Base-by-base conservation (phyloP, 2,797 vertebrate genomes). In the Gymnoscopelus microlampas region DNA sequence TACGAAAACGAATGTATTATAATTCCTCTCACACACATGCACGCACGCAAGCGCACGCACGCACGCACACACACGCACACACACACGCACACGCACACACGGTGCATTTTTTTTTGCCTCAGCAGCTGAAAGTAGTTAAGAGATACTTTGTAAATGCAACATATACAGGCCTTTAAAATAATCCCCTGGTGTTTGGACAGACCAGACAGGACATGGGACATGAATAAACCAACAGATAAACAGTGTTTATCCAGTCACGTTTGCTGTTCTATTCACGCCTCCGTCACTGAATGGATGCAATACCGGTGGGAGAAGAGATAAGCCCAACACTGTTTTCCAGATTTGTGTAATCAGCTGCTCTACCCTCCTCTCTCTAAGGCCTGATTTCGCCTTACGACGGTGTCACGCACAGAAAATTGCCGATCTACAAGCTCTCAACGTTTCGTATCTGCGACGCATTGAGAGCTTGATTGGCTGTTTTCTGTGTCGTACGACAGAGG, bases 151-250 rank as follows among this genome's bases (percentile, higher is more conserved):
- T 60, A 53, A 73, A 70, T 79, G 63, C 44, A 32, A 12, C 63
- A 24, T 12, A 32, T 32, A 32, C 29, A 10, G 62, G 51, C 26
- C 29, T 69, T 49, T 75, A 65, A 81, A 61, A 60, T 76, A 84
- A 84, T 80, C 50, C 68, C 73, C 73, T 71, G 54, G 29, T 74
- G 73, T 65, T 76, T 26, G 8, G 26, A 58, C 70, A 67, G 32
- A 70, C 61, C 49, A 51, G 73, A 72, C 14, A 59, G 66, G 66
- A 57, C 19, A 19, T 32, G 51, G 53, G 71, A 64, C 71, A 76
- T 82, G 66, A 81, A 85, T 82, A 77, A 83, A 81, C 79, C 60
- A 82, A 66, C 8, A 72, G 63, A 74, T 77, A 77, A 82, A 80
- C 39, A 57, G 57, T 53, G 12, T 76, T 85, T 51, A 86, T 81